A percentile compares a stretch with the other conserved stretches of the same genome.
Evolutionary conservation across 2,113 vertebrate genomes (phyloP).

Genomic region (Datnioides undecimradiatus): DNA sequence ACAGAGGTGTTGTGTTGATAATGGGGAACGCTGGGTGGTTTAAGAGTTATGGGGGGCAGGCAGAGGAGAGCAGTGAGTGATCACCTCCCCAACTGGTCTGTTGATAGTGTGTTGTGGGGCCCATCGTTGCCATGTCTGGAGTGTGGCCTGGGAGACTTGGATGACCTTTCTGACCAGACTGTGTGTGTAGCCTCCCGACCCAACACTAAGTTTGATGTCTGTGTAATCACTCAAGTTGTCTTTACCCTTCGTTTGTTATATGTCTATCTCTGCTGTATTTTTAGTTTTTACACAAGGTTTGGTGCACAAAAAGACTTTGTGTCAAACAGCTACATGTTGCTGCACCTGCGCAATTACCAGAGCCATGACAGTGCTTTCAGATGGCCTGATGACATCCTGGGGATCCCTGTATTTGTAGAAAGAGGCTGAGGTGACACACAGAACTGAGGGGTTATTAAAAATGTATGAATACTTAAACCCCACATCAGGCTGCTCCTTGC

Average conservation of each 20-base stretch:
- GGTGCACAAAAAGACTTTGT: background rate
- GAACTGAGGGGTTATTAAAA: conserved; percentile 51
- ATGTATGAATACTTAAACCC: conserved; percentile 43
- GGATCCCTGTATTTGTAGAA: background rate
- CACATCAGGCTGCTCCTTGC: conserved; percentile 24
- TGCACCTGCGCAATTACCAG: too few species aligned
- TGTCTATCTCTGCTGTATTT: background rate
- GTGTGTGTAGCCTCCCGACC: conserved; percentile 64
- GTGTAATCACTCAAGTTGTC: conserved; percentile 28
- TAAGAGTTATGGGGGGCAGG: conserved; percentile 4
- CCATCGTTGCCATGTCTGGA: conserved; percentile 26
- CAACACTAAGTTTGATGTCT: conserved; percentile 15
- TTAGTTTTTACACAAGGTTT: background rate
- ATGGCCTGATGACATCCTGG: background rate
- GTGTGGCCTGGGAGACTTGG: conserved; percentile 28
- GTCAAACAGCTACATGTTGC: too few species aligned
- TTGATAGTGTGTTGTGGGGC: conserved; percentile 5
- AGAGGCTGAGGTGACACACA: conserved; percentile 7
- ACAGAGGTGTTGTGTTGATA: background rate
- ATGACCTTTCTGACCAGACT: conserved; percentile 60
- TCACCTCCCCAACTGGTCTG: conserved; percentile 18
- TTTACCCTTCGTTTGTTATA: background rate
- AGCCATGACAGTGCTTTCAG: background rate
- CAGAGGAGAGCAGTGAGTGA: conserved; percentile 7
- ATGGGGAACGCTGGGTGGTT: background rate